Evolutionary conservation across 1,140 invertebrate species (phyloP), one percentile per base, ranked within the genome.

Genomic region (Orius insidiosus): DNA sequence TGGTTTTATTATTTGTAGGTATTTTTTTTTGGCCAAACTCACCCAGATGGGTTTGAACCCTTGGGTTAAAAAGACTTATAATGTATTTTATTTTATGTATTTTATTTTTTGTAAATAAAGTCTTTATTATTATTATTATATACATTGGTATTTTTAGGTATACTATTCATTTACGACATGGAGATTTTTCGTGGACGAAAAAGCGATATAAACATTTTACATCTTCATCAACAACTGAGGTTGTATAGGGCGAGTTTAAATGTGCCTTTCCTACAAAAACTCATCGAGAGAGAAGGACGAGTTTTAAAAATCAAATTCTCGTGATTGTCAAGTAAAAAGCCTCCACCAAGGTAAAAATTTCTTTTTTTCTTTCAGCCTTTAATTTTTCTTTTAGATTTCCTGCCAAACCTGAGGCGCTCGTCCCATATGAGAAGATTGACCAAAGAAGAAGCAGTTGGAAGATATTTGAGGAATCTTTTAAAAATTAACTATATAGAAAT

Each of bases 151-250:
- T 24, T 24, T 55, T 55, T 45, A 85, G 80, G 53, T 89, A 94
- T 56, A 85, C 80, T 40, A 85, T 93, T 51, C 69, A 80, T 55
- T 68, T 93, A 5, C 70, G 68, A 45, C 88, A 95, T 67, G 87
- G 82, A 0, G 71, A 76, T 38, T 90, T 82, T 63, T 66, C 64
- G 3, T 95, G 89, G 89, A 79, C 70, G 10, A 94, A 32, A 80
- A 80, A 58, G 80, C 81, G 56, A 92, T 57, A 92, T 89, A 59
- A 83, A 93, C 59, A 83, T 94, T 53, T 74, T 82, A 24, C 69
- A 78, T 54, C 66, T 95, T 14, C 88, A 94, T 58, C 81, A 88
- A 55, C 79, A 87, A 53, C 64, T 93, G 0, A 71, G 76, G 24
- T 58, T 90, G 33, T 92, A 82, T 52, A 68, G 79, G 54, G 69